These are phyloP conservation scores for Thalassaphorura encarpata DNA, from an alignment of 1,140 invertebrate genomes.

Conservation along the genomic window DNA sequence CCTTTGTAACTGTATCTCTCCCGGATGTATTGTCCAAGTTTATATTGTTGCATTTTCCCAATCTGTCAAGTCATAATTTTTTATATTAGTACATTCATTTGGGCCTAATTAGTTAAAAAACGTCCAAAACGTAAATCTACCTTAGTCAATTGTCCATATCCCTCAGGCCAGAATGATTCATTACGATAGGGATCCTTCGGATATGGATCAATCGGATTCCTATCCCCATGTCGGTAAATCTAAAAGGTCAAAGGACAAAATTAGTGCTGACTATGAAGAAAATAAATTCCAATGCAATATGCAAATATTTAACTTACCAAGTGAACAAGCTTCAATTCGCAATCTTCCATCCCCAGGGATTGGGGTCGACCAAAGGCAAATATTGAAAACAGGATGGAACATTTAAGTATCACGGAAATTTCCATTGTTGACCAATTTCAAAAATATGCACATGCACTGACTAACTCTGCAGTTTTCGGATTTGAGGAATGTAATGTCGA, in stretches of 20 bases:
- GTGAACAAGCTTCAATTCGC: too few relatives aligned
- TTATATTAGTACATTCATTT: not conserved
- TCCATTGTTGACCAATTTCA: too few relatives aligned
- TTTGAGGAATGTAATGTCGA: too few relatives aligned
- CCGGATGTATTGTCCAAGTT: constrained; percentile 66
- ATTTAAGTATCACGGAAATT: too few relatives aligned
- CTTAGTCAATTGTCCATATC: constrained; percentile 59
- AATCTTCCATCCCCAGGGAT: too few relatives aligned
- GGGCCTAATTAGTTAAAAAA: not conserved
- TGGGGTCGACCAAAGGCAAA: too few relatives aligned
- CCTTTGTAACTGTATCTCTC: constrained; percentile 54
- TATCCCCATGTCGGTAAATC: constrained; percentile 24
- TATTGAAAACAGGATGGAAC: too few relatives aligned
- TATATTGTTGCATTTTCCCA: constrained; percentile 65
- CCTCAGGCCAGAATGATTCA: constrained; percentile 52
- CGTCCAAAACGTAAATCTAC: constrained; percentile 40
- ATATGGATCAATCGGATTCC: constrained; percentile 55
- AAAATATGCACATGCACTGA: too few relatives aligned
- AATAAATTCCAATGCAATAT: too few relatives aligned
- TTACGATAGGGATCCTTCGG: constrained; percentile 58
- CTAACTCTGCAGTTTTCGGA: too few relatives aligned
- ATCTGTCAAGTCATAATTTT: constrained; percentile 2
- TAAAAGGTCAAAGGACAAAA: not conserved
- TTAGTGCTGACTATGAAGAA: too few relatives aligned
- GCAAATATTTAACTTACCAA: too few relatives aligned